Evolutionary conservation across 2,888 invertebrate species (phyloP).

Genomic region (Drosophila imparisetae): DNA sequence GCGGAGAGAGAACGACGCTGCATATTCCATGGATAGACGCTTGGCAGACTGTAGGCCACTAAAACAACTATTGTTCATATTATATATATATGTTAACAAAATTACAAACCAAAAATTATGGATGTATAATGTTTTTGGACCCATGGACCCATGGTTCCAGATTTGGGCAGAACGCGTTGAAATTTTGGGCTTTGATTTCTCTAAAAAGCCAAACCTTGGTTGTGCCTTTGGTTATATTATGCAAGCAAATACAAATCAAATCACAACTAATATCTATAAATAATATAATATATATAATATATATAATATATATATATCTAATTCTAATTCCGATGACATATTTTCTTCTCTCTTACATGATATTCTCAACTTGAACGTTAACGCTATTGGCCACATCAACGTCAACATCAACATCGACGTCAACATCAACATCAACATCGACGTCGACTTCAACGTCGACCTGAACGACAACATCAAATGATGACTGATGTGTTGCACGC

Average conservation of each 20-base stretch:
- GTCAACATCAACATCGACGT: not conserved
- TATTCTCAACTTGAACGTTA: not conserved
- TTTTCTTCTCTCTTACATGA: constrained; percentile 35
- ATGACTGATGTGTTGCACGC: not conserved
- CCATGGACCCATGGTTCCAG: not conserved
- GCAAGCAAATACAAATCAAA: not conserved
- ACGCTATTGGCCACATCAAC: not conserved
- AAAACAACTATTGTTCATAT: not conserved
- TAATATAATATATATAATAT: too few relatives aligned
- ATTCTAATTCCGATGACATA: constrained; percentile 21
- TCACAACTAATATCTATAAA: not conserved
- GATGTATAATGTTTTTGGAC: not conserved
- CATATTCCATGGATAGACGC: constrained; percentile 33
- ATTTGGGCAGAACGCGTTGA: not conserved
- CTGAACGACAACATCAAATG: constrained; percentile 2
- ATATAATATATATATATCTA: not conserved
- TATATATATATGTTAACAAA: not conserved
- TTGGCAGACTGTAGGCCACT: constrained; percentile 44
- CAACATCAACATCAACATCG: too few relatives aligned
- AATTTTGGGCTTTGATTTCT: not conserved
- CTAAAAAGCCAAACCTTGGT: not conserved
- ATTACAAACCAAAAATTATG: too few relatives aligned
- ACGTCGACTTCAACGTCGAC: not conserved
- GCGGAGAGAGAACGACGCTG: not conserved
- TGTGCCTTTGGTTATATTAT: not conserved